Conservation (phyloP, 2,797 vertebrate genomes). For the Sebastes cheni region DNA sequence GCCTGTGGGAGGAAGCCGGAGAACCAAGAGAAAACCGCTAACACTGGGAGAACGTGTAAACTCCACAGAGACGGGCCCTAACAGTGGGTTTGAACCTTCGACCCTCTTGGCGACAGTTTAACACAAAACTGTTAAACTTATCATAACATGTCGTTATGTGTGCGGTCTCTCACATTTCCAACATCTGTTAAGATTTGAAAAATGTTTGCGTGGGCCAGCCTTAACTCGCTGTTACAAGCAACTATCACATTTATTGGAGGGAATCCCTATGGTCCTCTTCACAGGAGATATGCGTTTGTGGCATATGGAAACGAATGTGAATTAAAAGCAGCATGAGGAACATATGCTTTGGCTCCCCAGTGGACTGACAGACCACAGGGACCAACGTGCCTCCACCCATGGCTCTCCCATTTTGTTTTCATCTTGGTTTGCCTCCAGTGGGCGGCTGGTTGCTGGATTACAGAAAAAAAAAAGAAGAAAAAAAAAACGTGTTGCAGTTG, state of each 20-base stretch:
- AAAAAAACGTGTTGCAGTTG: conserved; percentile 4
- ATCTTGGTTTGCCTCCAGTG: conserved; percentile 16
- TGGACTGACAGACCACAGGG: conserved; percentile 22
- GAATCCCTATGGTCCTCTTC: background rate
- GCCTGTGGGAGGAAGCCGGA: too few relatives aligned
- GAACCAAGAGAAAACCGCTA: too few relatives aligned
- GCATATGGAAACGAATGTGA: conserved; percentile 18
- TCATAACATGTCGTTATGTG: too few relatives aligned
- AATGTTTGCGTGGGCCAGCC: too few relatives aligned
- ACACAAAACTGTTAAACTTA: too few relatives aligned
- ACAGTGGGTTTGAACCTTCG: too few relatives aligned
- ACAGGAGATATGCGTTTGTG: conserved; percentile 1
- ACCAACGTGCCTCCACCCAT: conserved; percentile 23
- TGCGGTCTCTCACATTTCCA: too few relatives aligned
- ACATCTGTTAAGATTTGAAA: too few relatives aligned
- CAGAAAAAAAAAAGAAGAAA: conserved; percentile 29
- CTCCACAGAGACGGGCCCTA: too few relatives aligned
- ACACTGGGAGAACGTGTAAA: too few relatives aligned
- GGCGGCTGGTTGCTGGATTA: conserved; percentile 38
- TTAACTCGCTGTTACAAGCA: background rate
- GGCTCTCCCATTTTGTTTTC: conserved; percentile 35
- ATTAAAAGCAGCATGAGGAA: conserved; percentile 51
- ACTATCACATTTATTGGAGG: background rate
- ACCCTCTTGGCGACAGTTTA: too few relatives aligned
- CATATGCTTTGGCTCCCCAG: conserved; percentile 50